Conservation (phyloP, 2,888 invertebrate genomes). For the Megastigmus dorsalis region DNA sequence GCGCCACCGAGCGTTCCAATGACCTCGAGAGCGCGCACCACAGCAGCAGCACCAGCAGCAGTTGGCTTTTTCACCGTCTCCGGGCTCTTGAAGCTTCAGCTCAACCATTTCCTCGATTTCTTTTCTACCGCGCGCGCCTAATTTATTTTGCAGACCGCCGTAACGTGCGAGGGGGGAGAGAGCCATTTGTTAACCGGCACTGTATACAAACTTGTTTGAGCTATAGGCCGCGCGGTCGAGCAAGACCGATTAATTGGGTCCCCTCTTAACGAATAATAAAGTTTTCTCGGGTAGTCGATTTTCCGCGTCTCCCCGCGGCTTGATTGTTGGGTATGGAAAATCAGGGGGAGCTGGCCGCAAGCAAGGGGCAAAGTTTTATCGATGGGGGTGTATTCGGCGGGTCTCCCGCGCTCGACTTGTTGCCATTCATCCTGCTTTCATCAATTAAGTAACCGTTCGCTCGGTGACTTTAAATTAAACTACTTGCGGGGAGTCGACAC, state of each 20-base stretch:
- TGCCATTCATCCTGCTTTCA: background rate
- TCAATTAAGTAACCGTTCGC: too few relatives aligned
- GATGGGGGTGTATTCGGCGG: too few relatives aligned
- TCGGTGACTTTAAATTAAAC: too few relatives aligned
- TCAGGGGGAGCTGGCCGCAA: too few relatives aligned
- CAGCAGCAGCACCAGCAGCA: too few relatives aligned
- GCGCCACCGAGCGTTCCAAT: slow-evolving; percentile 15
- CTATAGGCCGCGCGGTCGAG: slow-evolving; percentile 29
- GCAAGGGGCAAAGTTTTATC: too few relatives aligned
- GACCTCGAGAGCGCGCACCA: slow-evolving; percentile 43
- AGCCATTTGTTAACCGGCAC: slow-evolving; percentile 42
- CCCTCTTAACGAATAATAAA: slow-evolving; percentile 33
- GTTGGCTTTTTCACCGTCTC: background rate
- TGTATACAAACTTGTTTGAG: slow-evolving; percentile 40
- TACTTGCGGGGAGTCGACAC: too few relatives aligned
- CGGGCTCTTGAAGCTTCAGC: background rate
- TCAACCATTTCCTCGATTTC: background rate
- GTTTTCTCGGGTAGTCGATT: too few relatives aligned
- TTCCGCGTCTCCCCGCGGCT: too few relatives aligned
- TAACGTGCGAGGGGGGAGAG: too few relatives aligned
- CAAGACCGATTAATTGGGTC: slow-evolving; percentile 37
- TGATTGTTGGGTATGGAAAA: too few relatives aligned
- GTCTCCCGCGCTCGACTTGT: too few relatives aligned
- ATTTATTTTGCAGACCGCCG: slow-evolving; percentile 27
- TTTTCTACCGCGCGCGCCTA: slow-evolving; percentile 34